These are phyloP conservation scores for Aphelenchoides bicaudatus DNA, from an alignment of 2,888 invertebrate genomes.

Conservation along the genomic window DNA sequence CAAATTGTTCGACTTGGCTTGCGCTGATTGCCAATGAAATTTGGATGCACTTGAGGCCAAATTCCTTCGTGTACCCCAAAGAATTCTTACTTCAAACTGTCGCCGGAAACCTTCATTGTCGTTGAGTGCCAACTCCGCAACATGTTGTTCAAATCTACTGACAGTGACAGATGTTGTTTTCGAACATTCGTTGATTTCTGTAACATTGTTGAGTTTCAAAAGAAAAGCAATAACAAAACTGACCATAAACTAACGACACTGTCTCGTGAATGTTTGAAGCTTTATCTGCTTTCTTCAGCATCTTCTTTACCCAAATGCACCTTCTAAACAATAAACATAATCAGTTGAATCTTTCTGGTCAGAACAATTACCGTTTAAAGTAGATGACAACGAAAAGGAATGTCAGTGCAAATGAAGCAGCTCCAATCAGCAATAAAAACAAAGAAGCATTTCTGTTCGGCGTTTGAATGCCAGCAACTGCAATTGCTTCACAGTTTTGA, in stretches of 20 bases:
- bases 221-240: no score
- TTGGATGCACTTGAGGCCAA: no score
- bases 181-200: slow-evolving; percentile 15
- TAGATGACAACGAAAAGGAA: slow-evolving; percentile 40
- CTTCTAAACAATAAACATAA: slow-evolving; percentile 23
- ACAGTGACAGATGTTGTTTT: slow-evolving; percentile 27
- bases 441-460: slow-evolving; percentile 11
- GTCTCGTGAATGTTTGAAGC: slow-evolving; percentile 45
- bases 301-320: slow-evolving; percentile 39
- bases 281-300: slow-evolving; percentile 50
- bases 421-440: slow-evolving; percentile 22
- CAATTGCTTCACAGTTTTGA: slow-evolving; percentile 28
- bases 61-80: not conserved
- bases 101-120: slow-evolving; percentile 42
- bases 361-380: slow-evolving; percentile 38
- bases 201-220: slow-evolving; percentile 6
- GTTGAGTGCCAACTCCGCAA: slow-evolving; percentile 46
- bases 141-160: slow-evolving; percentile 54
- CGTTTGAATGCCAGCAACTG: not conserved
- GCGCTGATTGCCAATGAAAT: not conserved
- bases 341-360: not conserved
- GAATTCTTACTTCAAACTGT: slow-evolving; percentile 51
- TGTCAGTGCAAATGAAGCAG: slow-evolving; percentile 34
- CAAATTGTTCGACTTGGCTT: slow-evolving; percentile 8
- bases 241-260: slow-evolving; percentile 53